A percentile compares a stretch with the other conserved stretches of the same genome.
Conservation (phyloP, 2,888 invertebrate genomes). For the Zaprionus lineosus region DNA sequence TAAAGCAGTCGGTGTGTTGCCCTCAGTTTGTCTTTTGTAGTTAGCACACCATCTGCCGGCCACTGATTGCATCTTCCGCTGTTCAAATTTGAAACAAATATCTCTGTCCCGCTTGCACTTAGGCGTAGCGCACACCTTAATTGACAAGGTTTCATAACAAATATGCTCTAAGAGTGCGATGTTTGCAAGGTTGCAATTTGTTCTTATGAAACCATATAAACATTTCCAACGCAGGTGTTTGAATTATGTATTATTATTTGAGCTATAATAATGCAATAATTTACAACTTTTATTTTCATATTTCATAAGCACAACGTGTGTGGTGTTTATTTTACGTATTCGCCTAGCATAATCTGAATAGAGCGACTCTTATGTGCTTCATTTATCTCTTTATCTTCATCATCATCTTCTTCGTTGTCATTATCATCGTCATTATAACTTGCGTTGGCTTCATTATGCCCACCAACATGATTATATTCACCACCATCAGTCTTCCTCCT, state of each 20-base stretch:
- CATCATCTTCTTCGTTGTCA: background rate
- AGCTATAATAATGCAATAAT: too few relatives aligned
- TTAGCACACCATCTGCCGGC: constrained; percentile 19
- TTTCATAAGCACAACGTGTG: too few relatives aligned
- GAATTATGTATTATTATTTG: too few relatives aligned
- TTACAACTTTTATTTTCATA: too few relatives aligned
- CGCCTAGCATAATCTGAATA: too few relatives aligned
- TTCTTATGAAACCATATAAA: too few relatives aligned
- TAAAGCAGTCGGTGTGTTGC: background rate
- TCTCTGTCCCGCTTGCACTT: constrained; percentile 8
- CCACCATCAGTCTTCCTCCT: background rate
- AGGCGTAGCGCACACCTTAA: constrained; percentile 4
- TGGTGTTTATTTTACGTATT: too few relatives aligned
- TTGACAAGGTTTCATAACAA: constrained; percentile 19
- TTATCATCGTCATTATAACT: background rate
- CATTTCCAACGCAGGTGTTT: too few relatives aligned
- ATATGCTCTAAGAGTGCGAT: constrained; percentile 7
- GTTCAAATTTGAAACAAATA: constrained; percentile 14
- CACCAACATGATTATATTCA: constrained; percentile 11
- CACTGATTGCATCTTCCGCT: constrained; percentile 16
- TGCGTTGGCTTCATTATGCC: too few relatives aligned
- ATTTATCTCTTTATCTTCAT: background rate
- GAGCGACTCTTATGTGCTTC: too few relatives aligned
- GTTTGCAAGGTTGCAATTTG: too few relatives aligned
- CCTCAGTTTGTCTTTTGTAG: constrained; percentile 7